Evolutionary conservation across 1,140 invertebrate species (phyloP), one percentile per base, ranked within the genome.

Genomic region (Lordiphosa collinella): DNA sequence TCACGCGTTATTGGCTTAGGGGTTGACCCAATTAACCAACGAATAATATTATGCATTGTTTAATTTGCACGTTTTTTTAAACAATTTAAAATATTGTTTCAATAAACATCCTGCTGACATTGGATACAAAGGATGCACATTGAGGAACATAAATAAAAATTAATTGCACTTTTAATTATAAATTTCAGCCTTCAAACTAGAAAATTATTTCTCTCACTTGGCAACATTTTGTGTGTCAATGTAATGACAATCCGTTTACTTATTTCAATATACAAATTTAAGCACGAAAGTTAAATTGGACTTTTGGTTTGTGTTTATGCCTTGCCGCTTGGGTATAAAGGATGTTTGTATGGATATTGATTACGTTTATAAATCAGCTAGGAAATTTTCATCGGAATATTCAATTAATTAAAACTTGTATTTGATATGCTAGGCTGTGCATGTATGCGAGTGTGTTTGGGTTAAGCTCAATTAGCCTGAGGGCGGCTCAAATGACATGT

Each of bases 381-480:
- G 6, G 0, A 8, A 29, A 2, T 48, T 36, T 41, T 35, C 4
- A 9, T n/a, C 13, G 31, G 11, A 12, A 52, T 22, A 22, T 18
- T 44, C 31, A 64, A 55, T 64, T 48, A 64, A 64, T 41, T 55
- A 36, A 65, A 65, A 54, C 54, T 35, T 18, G 31, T 55, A 11
- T 14, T 16, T 49, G 5, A 3, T 36, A 18, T 9, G 13, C n/a
- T 13, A 2, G 9, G 12, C 25, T 49, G 32, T 36, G 32, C 4
- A 9, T 4, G 8, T 1, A 9, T 35, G 34, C 11, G 44, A 37
- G 9, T 63, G 18, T 63, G 13, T 63, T 34, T 35, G 34, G 18
- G 35, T 36, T 53, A 10, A 14, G 13, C 53, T 47, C 40, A 41
- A 41, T 54, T 64, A 35, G 40, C 40, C 41, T 34, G 6, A 18